These are phyloP conservation scores for Microplitis mediator DNA, from an alignment of 1,140 invertebrate genomes.

Conservation along the genomic window DNA sequence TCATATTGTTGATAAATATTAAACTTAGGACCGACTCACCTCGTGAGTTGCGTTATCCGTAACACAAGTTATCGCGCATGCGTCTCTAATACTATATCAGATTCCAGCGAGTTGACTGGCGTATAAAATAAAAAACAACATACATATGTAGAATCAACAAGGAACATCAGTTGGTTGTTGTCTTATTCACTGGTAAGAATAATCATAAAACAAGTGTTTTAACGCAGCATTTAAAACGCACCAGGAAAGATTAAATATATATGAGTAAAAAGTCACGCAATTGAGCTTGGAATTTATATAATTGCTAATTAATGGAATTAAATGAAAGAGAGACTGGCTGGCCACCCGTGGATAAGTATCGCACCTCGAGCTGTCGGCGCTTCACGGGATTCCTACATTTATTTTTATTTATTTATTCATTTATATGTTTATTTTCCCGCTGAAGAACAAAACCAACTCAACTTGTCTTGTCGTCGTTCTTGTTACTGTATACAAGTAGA, in stretches of 20 bases:
- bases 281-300: constrained; percentile 15
- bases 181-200: background rate
- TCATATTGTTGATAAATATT: too few relatives aligned
- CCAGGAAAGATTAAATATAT: constrained; percentile 8
- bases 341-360: constrained; percentile 29
- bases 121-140: too few relatives aligned
- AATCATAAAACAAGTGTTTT: constrained; percentile 10
- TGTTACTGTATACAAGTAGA: background rate
- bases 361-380: constrained; percentile 13
- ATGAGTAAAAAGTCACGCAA: constrained; percentile 18
- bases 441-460: background rate
- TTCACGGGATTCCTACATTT: background rate
- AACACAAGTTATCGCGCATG: too few relatives aligned
- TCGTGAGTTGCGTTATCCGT: too few relatives aligned
- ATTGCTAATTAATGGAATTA: constrained; percentile 21
- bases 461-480: background rate
- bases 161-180: background rate
- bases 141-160: background rate
- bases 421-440: background rate
- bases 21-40: too few relatives aligned
- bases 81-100: too few relatives aligned
- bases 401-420: background rate
- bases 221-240: constrained; percentile 2
- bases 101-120: too few relatives aligned
- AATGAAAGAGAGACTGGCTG: background rate